Evolutionary conservation across 2,113 vertebrate genomes (phyloP), one percentile per base, ranked within the genome.

Genomic region (Ciconia boyciana): DNA sequence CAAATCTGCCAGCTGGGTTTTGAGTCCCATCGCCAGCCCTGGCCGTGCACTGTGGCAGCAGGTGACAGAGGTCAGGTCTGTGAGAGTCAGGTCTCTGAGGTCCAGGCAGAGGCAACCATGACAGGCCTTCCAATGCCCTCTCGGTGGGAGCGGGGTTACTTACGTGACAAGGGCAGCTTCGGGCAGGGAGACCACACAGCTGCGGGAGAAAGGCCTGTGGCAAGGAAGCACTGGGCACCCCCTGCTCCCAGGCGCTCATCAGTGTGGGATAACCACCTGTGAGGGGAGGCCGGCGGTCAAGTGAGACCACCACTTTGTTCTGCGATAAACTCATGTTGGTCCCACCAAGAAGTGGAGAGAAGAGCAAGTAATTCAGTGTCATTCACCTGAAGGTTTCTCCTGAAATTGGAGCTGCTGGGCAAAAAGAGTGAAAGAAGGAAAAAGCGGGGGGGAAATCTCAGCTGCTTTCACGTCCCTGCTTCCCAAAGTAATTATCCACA

Each of bases 281-380:
- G 5, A 54, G 13, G 20, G 26, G 44, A 29, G 15, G 36, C 13
- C 0, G 1, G 20, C 4, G 6, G 20, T 1, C 2, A 1, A 25
- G 51, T 15, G 49, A 4, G 0, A 19, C 36, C 26, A 24, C 13
- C 6, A 2, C 54, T 17, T 32, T 41, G 9, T n/a, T 26, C 61
- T 57, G 34, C 3, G 0, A 20, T 54, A 44, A 66, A n/a, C 41
- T 57, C 89, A 2, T 0, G 1, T 1, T 1, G 0, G 10, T 52
- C 24, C 8, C 10, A 4, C 41, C 4, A 1, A 44, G 36, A 54
- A 44, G 13, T 0, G 0, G 64, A 72, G 80, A 36, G 52, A 60
- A 77, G 6, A 60, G 57, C 8, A 20, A 72, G 14, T 8, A 16
- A 34, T 44, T 46, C 15, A 4, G 29, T 11, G 34, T 58, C 3